Evolutionary conservation across 2,113 vertebrate species (phyloP), one percentile per base, ranked within the genome.

Genomic region (Penelope pileata): DNA sequence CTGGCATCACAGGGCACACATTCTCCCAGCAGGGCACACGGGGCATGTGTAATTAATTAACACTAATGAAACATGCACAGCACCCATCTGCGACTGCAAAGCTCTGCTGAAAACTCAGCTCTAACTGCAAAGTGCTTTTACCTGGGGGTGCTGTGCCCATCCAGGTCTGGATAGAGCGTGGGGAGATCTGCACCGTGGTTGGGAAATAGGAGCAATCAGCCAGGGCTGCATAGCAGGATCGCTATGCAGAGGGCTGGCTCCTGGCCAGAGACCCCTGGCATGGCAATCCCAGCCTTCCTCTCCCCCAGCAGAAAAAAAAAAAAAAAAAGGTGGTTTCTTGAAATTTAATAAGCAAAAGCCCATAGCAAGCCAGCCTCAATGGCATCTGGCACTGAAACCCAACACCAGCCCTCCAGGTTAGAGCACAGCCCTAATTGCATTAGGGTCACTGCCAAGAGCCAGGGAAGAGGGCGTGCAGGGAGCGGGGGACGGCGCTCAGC

Each of bases 351-450:
- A 54, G 66, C 58, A 73, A 76, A 87, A 92, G 51, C 54, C 84
- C 82, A 3, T 5, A 56, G 81, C 34, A 17, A 88, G 56, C 8
- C 89, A 86, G 62, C 9, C 81, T 29, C 21, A 11, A 26, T 30
- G 95, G 92, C 92, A 90, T 86, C 95, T 86, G 89, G 91, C 85
- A 66, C 73, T 70, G 90, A 90, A 95, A 94, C 53, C 88, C 79
- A 91, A 86, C 68, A 77, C 89, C 84, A 72, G 70, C 78, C 82
- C 72, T 9, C 16, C 16, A 48, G 75, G 84, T 64, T 67, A 38
- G 59, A 85, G 70, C 78, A n/a, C 86, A 77, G 75, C n/a, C 78
- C 89, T 80, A 72, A 17, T 0, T 16, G n/a, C 78, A 18, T 5
- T 77, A 40, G 63, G 53, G 82, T 82, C 67, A 48, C 2, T 64